Base-by-base conservation (phyloP, 2,797 vertebrate genomes). In the Pipistrellus pygmaeus region DNA sequence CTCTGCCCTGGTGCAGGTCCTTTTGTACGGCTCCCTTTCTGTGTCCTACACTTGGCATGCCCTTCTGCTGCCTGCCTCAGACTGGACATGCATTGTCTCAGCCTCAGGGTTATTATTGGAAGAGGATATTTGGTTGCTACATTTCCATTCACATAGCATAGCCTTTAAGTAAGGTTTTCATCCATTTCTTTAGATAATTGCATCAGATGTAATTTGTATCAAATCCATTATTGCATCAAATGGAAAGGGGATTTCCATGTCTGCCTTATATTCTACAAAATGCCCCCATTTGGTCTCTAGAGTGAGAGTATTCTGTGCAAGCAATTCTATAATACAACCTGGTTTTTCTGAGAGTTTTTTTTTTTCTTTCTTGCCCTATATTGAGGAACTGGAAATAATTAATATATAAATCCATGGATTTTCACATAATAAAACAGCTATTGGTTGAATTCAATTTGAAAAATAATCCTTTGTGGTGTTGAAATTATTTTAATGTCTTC, bases 181-280 rank as follows among this genome's bases (percentile, higher is more conserved):
- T 57, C 91, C 80, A 91, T 64, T 81, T 95, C 44, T 96, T 85
- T 75, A 93, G 57, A 21, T 66, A 85, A 75, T 75, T 89, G 30
- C 21, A 69, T 66, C 46, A 76, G 75, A 77, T 75, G 2, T 46
- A 23, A 64, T 92, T 72, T 76, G 46, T 55, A 69, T 91, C 48
- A 81, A 64, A 85, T 77, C 7, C 15, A 35, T 64, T 51, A 78
- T 75, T 87, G 30, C 18, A 69, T 68, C 48, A 81, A 83, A 77
- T 71, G 5, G 32, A n/a, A 64, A 13, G 55, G 41, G 27, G 25
- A 69, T 35, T 83, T 8, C 48, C 71, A 4, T 38, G 20, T 8
- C 30, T 87, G 5, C 9, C 23, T 0, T 53, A 3, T 71, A 69
- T 46, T 80, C 35, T 69, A 25, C 18, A 91, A 80, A 55, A 81